Percentiles rank a stretch among this genome's conserved stretches.
These are phyloP conservation scores for Irena cyanogastra DNA, from an alignment of 2,113 vertebrate genomes.

Conservation along the genomic window DNA sequence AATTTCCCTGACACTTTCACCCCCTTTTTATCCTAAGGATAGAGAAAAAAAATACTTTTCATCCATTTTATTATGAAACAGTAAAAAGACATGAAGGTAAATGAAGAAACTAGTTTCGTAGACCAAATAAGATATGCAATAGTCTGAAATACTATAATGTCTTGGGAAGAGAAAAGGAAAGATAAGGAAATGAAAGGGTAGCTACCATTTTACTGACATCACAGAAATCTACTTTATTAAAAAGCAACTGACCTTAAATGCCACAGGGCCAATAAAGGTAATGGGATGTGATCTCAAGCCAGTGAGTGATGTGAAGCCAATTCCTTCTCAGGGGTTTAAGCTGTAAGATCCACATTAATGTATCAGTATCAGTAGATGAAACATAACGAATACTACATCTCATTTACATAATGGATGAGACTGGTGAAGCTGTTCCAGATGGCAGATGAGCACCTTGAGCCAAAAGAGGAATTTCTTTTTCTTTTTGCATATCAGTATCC, in stretches of 20 bases:
- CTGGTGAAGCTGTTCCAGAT: conserved; percentile 64
- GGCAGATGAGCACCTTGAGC: conserved; percentile 67
- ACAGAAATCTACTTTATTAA: not conserved
- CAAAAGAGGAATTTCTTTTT: conserved; percentile 33
- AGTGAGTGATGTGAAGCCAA: conserved; percentile 49
- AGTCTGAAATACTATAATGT: not conserved
- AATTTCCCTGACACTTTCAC: not conserved
- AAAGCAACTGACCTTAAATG: conserved; percentile 51
- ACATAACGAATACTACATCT: conserved; percentile 55
- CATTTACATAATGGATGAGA: conserved; percentile 73
- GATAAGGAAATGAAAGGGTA: not conserved
- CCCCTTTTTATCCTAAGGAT: not conserved
- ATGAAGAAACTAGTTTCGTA: not conserved
- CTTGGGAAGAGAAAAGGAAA: not conserved
- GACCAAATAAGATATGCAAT: not conserved
- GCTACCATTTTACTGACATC: conserved; percentile 9
- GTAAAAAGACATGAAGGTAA: not conserved
- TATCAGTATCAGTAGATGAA: conserved; percentile 67
- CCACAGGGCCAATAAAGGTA: conserved; percentile 50
- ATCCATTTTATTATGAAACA: not conserved
- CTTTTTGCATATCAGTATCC: not conserved
- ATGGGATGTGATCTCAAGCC: conserved; percentile 56
- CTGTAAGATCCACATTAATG: conserved; percentile 55
- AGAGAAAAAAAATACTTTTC: not conserved
- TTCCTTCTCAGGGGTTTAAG: conserved; percentile 36